Conservation (phyloP, 1,140 invertebrate species). For the Meloidogyne floridensis region DNA sequence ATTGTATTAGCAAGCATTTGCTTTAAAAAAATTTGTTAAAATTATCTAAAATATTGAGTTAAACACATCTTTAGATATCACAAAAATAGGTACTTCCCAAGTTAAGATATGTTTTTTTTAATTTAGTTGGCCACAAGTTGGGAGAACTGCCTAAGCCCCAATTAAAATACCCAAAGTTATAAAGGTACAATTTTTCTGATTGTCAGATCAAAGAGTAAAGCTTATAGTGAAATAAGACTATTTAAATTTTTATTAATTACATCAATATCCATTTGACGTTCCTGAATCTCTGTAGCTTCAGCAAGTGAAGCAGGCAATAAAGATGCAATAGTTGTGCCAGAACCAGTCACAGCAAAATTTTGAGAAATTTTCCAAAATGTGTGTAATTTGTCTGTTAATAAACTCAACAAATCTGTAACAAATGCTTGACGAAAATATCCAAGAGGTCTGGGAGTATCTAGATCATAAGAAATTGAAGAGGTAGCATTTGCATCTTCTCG, state of each 20-base stretch:
- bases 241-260: constrained; percentile 21
- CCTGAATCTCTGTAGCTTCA: constrained; percentile 45
- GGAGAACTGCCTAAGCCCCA: no score
- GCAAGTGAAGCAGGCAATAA: not conserved
- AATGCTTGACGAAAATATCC: constrained; percentile 53
- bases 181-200: no score
- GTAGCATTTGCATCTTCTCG: not conserved
- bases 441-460: constrained; percentile 15
- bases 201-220: no score
- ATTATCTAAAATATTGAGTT: not conserved
- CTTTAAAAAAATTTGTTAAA: constrained; percentile 40
- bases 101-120: no score
- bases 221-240: not conserved
- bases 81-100: no score
- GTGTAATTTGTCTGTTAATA: constrained; percentile 59
- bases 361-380: constrained; percentile 65
- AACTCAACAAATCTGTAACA: constrained; percentile 48
- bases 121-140: no score
- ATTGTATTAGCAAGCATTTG: constrained; percentile 64
- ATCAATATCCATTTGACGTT: constrained; percentile 62
- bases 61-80: not conserved
- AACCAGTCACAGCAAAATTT: constrained; percentile 48
- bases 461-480: not conserved
- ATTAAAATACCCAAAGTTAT: no score
- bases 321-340: constrained; percentile 1